Base-by-base conservation (phyloP, 2,888 invertebrate genomes). In the Harmothoe impar region DNA sequence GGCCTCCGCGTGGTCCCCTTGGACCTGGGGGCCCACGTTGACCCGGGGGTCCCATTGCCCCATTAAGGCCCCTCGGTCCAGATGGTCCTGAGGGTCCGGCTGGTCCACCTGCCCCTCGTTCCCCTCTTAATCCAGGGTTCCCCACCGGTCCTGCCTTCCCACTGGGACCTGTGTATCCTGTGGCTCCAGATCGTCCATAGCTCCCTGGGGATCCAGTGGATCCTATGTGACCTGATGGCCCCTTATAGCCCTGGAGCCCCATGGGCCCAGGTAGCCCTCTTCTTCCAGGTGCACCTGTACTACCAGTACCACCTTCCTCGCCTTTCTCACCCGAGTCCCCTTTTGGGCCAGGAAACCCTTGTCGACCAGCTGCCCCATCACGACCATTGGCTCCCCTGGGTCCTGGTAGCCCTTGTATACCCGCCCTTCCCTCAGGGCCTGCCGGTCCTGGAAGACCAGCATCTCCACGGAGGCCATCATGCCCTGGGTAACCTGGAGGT, bases 61-160 rank as follows among this genome's bases (percentile, higher is more conserved):
- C 91, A 7, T 68, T n/a, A 1, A n/a, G 72, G 20, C 91, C 91
- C 0, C 23, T n/a, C 15, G 52, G 33, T 72, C 91, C 91, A 52
- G 62, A 33, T 43, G 25, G 51, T 25, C 91, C 91, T n/a, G 15
- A 43, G 7, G 33, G 51, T 25, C 90, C 90, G 23, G 7, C 33
- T 23, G 15, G 25, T 23, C 91, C 91, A 31, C 7, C 33, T 0
- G 51, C 10, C 43, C 91, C 91, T 12, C 5, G 72, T 7, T 15
- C 3, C 31, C 91, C 91, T 20, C 72, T 90, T 5, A 15, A 5
- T 51, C 31, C 91, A 72, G 31, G 31, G 5, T 43, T n/a, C 1
- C 88, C 88, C 3, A 23, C 15, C 12, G 33, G 51, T 17, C 90
- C 90, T 23, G 52, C 33, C 33, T 10, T n/a, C 20, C 91, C 91